These are phyloP conservation scores for Diplazon laetatorius DNA, from an alignment of 2,888 invertebrate genomes.

Conservation along the genomic window DNA sequence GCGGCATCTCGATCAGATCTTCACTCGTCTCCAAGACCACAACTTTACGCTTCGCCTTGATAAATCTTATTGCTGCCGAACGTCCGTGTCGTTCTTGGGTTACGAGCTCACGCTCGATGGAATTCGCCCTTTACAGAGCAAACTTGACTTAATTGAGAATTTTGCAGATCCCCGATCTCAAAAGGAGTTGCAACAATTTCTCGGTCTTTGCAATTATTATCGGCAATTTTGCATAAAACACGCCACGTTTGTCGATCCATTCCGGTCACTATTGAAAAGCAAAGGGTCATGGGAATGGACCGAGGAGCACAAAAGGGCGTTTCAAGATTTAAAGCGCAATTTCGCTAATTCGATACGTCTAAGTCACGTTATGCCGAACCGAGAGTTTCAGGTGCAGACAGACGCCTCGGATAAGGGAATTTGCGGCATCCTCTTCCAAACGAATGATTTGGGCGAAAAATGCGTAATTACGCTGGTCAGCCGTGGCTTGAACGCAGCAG, in stretches of 20 bases:
- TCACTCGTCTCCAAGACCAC: slow-evolving; percentile 60
- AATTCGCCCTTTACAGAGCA: slow-evolving; percentile 27
- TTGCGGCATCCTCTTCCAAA: background rate
- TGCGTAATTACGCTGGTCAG: background rate
- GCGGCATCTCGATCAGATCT: slow-evolving; percentile 63
- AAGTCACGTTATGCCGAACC: background rate
- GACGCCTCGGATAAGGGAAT: background rate
- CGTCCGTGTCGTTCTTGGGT: slow-evolving; percentile 35
- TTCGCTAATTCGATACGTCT: background rate
- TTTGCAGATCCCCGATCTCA: slow-evolving; percentile 64
- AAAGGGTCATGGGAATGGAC: background rate
- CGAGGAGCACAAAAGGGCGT: background rate
- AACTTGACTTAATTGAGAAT: slow-evolving; percentile 65
- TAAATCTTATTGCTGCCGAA: slow-evolving; percentile 65
- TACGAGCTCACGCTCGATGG: slow-evolving; percentile 45
- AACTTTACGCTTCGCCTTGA: slow-evolving; percentile 67
- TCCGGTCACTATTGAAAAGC: background rate
- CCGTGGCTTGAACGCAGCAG: background rate
- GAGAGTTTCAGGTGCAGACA: background rate
- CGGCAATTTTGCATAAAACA: background rate
- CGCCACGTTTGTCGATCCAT: background rate
- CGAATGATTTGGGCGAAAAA: background rate
- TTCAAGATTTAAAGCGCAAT: background rate
- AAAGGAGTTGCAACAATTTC: background rate
- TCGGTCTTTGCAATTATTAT: background rate